Evolutionary conservation across 2,797 vertebrate species (phyloP), one percentile per base, ranked within the genome.

Genomic region (Ptychadena robeensis): DNA sequence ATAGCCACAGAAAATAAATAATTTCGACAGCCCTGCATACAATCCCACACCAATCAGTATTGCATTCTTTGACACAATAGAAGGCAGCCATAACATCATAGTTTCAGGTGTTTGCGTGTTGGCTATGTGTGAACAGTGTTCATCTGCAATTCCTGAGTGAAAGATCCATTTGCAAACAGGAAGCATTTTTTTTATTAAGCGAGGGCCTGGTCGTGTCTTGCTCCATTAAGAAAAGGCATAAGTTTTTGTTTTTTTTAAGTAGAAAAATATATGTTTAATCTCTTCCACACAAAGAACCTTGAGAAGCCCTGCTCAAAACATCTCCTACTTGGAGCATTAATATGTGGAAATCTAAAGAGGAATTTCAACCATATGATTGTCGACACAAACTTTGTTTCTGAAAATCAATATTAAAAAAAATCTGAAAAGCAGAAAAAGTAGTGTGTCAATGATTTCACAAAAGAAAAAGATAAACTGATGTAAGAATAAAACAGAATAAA

Each of bases 1-100:
- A 79, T 30, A 80, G 80, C 65, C 82, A 85, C 82, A 85, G 71
- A 61, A 75, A 85, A 85, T 85, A 85, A 85, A 80, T 85, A 85
- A 85, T 76, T 72, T 73, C 67, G 48, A 70, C 18, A 35, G 79
- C 67, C 73, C 59, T 73, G 74, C 18, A 48, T 78, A 68, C 37
- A 72, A 83, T 65, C 69, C 59, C 61, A 68, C 59, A 66, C 68
- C 69, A 31, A 63, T 76, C 64, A 59, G 74, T 44, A 74, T 74
- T 76, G 27, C 70, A 79, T 84, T 70, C 25, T 80, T 28, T 57
- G 59, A 35, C 25, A 66, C 34, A 73, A 75, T 18, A 22, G 64
- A 64, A 35, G 1, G 9, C 59, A 65, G 40, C 74, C 30, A 32
- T 27, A 75, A 30, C 27, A 76, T 25, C 65, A 9, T 18, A 4